Conservation (phyloP, 2,797 vertebrate species). For the Buceros bicornis region DNA sequence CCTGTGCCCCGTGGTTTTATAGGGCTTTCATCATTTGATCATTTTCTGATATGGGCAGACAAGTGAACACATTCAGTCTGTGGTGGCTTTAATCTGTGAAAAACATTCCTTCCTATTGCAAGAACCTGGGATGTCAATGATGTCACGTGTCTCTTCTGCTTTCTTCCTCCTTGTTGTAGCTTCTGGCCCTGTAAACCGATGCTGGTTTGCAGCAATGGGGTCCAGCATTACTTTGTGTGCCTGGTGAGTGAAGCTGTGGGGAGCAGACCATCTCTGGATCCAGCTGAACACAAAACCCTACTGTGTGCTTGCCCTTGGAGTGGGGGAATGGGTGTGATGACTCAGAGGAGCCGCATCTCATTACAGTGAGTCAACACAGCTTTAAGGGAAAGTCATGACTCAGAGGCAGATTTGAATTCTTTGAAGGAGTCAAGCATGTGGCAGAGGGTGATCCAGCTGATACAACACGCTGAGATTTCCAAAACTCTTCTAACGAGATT, state of each 20-base stretch:
- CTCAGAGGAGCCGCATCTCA: not conserved
- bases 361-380: not conserved
- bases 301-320: not conserved
- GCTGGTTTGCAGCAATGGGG: not conserved
- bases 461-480: not conserved
- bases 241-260: not conserved
- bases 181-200: not conserved
- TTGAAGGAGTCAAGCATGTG: not conserved
- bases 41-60: not conserved
- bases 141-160: not conserved
- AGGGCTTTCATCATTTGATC: not conserved
- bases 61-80: not conserved
- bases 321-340: not conserved
- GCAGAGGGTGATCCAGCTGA: not conserved
- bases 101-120: not conserved
- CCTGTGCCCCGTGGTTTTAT: not conserved
- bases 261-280: not conserved
- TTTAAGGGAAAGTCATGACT: slow-evolving; percentile 16
- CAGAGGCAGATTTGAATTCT: not conserved
- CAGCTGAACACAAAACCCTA: not conserved
- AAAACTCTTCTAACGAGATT: not conserved
- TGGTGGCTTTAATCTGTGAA: not conserved
- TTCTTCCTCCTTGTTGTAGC: not conserved
- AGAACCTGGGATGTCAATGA: not conserved
- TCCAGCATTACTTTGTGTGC: not conserved